Evolutionary conservation across 2,113 vertebrate species (phyloP).

Genomic region (Sarotherodon lohbergeri): DNA sequence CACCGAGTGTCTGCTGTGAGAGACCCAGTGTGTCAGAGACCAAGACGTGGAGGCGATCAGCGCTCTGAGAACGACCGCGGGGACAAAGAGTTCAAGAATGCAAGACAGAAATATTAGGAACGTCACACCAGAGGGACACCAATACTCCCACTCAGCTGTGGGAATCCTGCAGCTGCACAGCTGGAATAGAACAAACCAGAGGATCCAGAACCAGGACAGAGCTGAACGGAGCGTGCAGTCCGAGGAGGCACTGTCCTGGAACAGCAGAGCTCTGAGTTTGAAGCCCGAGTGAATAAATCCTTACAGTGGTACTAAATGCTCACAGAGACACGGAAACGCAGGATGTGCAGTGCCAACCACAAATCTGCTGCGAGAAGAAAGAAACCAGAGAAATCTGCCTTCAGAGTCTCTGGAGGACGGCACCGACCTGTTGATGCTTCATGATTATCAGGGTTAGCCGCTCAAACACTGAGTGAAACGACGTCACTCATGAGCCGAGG

Average conservation of each 20-base stretch:
- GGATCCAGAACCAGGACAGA: neutral
- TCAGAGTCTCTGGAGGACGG: neutral
- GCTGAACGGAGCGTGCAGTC: neutral
- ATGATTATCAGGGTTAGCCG: neutral
- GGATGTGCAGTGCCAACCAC: neutral
- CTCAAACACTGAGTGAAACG: neutral
- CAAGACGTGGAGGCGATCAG: neutral
- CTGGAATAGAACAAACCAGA: neutral
- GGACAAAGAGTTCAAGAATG: neutral
- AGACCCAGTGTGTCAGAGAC: neutral
- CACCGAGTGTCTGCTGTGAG: fast-evolving
- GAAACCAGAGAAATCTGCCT: neutral
- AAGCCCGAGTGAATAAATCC: fast-evolving
- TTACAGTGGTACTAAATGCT: neutral
- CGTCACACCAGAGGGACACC: neutral
- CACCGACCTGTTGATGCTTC: fast-evolving
- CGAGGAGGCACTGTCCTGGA: neutral
- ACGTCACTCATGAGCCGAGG: neutral
- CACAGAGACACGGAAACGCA: neutral
- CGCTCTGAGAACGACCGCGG: neutral
- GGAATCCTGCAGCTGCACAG: neutral
- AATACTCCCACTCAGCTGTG: neutral
- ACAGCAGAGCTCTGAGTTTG: fast-evolving
- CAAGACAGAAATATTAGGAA: neutral
- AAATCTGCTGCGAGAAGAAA: neutral